Base-by-base conservation (phyloP, 2,888 invertebrate species). In the Mythimna pallens region DNA sequence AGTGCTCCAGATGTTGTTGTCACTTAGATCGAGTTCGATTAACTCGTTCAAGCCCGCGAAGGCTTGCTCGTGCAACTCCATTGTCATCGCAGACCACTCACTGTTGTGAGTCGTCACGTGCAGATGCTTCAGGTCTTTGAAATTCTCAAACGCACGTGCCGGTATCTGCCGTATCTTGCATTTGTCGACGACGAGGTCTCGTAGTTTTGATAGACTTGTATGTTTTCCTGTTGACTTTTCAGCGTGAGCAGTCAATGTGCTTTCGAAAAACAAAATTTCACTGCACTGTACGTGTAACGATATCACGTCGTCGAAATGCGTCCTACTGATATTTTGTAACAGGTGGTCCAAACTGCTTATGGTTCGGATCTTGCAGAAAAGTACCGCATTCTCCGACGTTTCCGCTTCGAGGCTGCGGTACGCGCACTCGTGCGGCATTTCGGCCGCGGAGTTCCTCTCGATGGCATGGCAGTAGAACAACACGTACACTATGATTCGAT, bases 101-200 rank as follows among this genome's bases (percentile, higher is more conserved):
- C 97, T 97, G 93, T 98, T 98, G 91, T 97, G 97, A 43, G 98
- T 98, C 72, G 97, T 97, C 87, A 98, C 93, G 66, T 97, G 97
- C 71, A 98, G 94, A 78, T 97, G 97, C 82, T 97, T 97, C 47
- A 98, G 93, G 88, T 98, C 97, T 88, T 97, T 97, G 82, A 98
- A 96, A 82, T 97, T 97, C 70, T 97, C 95, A 89, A 98, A 97
- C 72, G 97, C 97, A 62, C 97, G 97, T 72, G 97, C 96, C 61
- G 98, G 98, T 84, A 98, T 96, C 90, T 97, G 97, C n/a, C 97
- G 97, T 88, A 98, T 97, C 94, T 98, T 98, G 93, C 98, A 98
- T 91, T 97, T 97, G 87, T 98, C 98, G 83, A 98, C 96, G 95
- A 97, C 87, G 95, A 97, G 90, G 97, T 97, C 96, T 96, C 98